Evolutionary conservation across 30 jellyfish, hydroid and myxozoan species (phyloP).

Genomic region (Aurelia sp.): DNA sequence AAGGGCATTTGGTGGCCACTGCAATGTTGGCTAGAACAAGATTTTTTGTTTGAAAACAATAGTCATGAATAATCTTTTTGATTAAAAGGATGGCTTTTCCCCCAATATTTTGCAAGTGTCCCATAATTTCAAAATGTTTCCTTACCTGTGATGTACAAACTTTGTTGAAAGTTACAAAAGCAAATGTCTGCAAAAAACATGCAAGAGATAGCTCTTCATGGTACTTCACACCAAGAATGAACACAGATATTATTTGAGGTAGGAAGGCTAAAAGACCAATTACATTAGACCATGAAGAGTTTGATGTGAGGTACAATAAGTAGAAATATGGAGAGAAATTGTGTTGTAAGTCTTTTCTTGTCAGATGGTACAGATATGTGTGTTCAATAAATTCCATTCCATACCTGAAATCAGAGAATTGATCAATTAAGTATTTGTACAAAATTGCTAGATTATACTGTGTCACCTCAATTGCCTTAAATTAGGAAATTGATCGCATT

Average conservation of each 20-base stretch:
- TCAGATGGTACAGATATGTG: slow-evolving; percentile 83
- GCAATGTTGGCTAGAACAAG: no score
- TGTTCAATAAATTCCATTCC: slow-evolving; percentile 79
- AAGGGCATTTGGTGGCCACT: no score
- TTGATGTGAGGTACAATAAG: slow-evolving; percentile 37
- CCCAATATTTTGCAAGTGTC: not conserved
- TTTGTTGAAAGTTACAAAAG: slow-evolving; percentile 96
- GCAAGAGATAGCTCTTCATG: slow-evolving; percentile 72
- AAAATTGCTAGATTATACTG: no score
- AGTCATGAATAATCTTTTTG: no score
- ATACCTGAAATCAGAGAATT: slow-evolving; percentile 61
- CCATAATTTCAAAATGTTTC: not conserved
- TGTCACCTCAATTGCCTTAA: no score
- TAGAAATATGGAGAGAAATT: slow-evolving; percentile 93
- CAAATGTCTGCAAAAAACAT: slow-evolving; percentile 89
- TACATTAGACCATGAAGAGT: slow-evolving; percentile 45
- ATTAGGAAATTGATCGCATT: no score
- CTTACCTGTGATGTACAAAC: slow-evolving; percentile 99
- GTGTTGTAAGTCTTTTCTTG: slow-evolving; percentile 85
- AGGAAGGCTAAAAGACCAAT: slow-evolving; percentile 78
- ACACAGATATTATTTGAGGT: slow-evolving; percentile 80
- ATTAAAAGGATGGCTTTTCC: no score
- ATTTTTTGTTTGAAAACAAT: no score
- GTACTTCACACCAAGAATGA: slow-evolving; percentile 68
- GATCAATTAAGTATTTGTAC: not conserved